Percentiles rank a stretch among this genome's conserved stretches.
These are phyloP conservation scores for Phoenoteleia sp. DNA, from an alignment of 2,888 invertebrate genomes.

Conservation along the genomic window DNA sequence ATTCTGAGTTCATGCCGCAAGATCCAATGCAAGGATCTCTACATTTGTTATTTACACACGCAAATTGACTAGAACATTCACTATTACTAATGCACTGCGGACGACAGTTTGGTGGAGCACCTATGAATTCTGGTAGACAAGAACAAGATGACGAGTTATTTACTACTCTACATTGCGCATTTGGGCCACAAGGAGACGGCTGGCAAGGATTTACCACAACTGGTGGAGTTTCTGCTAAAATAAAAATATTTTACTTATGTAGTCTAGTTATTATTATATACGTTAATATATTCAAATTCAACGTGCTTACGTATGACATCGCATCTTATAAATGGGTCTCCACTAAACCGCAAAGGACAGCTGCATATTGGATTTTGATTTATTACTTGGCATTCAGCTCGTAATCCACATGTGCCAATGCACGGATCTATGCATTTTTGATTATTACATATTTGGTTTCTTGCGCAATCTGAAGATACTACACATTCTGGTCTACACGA, in stretches of 20 bases:
- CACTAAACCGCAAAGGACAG: no score
- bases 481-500: conserved; percentile 93
- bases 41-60: conserved; percentile 93
- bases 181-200: conserved; percentile 94
- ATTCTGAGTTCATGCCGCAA: conserved; percentile 88
- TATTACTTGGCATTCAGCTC: no score
- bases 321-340: no score
- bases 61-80: conserved; percentile 90
- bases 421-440: no score
- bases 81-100: conserved; percentile 94
- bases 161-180: conserved; percentile 91
- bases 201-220: conserved; percentile 89
- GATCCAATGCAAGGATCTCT: conserved; percentile 92
- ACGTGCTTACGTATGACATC: no score
- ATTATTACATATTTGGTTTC: no score
- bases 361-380: no score
- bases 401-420: no score
- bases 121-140: conserved; percentile 90
- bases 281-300: no score
- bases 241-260: no score
- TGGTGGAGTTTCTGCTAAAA: conserved; percentile 58
- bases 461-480: no score
- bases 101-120: conserved; percentile 92
- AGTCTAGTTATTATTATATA: no score
- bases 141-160: conserved; percentile 92